Evolutionary conservation across 37 sponge, comb jelly and placozoan species (phyloP).

Genomic region (Theonella swinhoei): DNA sequence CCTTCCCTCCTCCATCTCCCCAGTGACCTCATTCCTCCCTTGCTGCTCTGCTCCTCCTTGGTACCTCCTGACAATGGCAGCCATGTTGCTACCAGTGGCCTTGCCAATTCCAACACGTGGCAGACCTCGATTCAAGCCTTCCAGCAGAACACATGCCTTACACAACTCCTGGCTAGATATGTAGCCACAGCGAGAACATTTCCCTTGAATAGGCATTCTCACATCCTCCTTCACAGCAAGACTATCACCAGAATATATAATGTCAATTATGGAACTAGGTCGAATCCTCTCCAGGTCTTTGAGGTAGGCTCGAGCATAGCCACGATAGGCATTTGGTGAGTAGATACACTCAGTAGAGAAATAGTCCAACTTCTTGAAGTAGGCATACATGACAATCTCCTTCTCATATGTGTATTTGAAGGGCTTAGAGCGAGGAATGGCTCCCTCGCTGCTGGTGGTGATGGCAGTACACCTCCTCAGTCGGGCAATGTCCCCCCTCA

Average conservation of each 20-base stretch:
- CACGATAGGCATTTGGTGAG: constrained; percentile 98
- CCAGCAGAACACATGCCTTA: constrained; percentile 96
- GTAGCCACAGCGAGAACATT: constrained; percentile 89
- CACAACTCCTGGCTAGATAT: constrained; percentile 95
- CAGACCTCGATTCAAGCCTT: constrained; percentile 89
- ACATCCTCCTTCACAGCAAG: constrained; percentile 80
- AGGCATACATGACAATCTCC: constrained; percentile 99
- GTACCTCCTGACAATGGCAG: constrained; percentile 48
- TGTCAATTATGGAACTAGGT: constrained; percentile 90
- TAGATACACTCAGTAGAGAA: constrained; percentile 99
- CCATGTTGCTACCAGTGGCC: constrained; percentile 58
- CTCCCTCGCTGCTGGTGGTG: constrained; percentile 88
- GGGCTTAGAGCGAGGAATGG: constrained; percentile 92
- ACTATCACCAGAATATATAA: constrained; percentile 93
- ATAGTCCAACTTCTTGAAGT: constrained; percentile 97
- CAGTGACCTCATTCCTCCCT: background rate
- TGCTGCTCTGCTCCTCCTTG: background rate
- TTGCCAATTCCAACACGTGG: constrained; percentile 94
- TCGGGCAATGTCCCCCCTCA: constrained; percentile 96
- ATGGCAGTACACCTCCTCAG: constrained; percentile 90
- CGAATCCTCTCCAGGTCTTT: constrained; percentile 92
- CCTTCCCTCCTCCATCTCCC: background rate
- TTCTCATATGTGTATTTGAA: constrained; percentile 99
- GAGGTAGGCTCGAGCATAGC: constrained; percentile 87
- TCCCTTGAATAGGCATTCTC: constrained; percentile 89